phyloP scores from a whole-genome alignment of 2,113 vertebrate genomes.

The Larimichthys polyactis region DNA sequence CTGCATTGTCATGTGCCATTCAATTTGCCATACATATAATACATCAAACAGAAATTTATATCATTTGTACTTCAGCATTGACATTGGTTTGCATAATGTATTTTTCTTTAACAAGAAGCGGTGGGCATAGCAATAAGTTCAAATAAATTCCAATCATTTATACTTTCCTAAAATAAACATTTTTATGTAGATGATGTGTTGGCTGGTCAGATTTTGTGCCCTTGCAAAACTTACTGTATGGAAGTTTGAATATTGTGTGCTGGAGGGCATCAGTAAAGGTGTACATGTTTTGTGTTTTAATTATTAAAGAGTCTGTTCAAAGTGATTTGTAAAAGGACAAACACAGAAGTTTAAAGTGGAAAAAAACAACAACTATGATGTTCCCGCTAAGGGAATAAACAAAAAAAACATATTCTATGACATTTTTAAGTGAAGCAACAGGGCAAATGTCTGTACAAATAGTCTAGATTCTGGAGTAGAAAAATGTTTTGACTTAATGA shows the following conservation, averaged over 20 bases:
- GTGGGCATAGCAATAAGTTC: neutral
- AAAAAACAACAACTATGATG: neutral
- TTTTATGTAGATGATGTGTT: neutral
- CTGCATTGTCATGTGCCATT: neutral
- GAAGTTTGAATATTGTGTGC: neutral
- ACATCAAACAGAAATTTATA: slow-evolving; percentile 1
- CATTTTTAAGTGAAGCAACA: slow-evolving; percentile 36
- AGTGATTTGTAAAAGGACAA: neutral
- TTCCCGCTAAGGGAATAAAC: neutral
- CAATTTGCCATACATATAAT: neutral
- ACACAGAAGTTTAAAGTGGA: neutral
- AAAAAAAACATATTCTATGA: neutral
- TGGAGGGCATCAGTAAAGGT: neutral
- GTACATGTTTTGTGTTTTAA: neutral
- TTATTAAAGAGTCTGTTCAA: neutral
- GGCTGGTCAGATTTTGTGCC: too few relatives aligned
- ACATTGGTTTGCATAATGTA: neutral
- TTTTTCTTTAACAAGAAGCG: neutral
- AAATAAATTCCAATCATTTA: neutral
- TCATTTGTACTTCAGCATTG: neutral
- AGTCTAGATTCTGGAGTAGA: slow-evolving; percentile 28
- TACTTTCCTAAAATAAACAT: neutral
- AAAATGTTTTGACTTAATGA: slow-evolving; percentile 44
- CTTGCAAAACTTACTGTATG: neutral
- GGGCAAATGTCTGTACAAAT: slow-evolving; percentile 25